Base-by-base conservation (phyloP, 2,113 vertebrate genomes). In the Pagrus major region DNA sequence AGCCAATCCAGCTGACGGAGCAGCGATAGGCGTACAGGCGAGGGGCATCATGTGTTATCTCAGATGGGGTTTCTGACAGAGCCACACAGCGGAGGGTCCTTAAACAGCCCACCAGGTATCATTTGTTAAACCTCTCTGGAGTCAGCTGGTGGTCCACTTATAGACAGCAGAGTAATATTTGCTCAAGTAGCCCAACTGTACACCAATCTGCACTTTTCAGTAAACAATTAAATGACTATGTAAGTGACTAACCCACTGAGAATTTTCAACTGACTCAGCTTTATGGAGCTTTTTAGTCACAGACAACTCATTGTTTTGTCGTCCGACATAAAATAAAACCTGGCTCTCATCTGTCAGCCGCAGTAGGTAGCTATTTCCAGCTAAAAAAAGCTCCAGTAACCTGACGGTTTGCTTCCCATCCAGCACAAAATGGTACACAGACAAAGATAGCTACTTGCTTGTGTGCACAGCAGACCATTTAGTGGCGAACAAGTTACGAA, bases 1-100 rank as follows among this genome's bases (percentile, higher is more conserved):
- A 86, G 88, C 92, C 83, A 76, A 91, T 79, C 86, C 83, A 80
- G 86, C 58, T 76, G 86, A 86, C 65, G 59, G 71, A 49, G 63
- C 37, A 33, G 81, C 35, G 16, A 80, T n/a, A 67, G 68, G 78
- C n/a, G 25, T n/a, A 29, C 41, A 39, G 39, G 59, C 27, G 2
- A 70, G 78, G 78, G 83, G 67, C 68, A 76, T 83, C 80, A 7
- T 81, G 90, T 35, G 56, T 85, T 78, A 71, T 77, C 73, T 86
- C 77, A 90, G 83, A 87, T 31, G 71, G 61, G 64, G 49, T 71
- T 78, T 90, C 66, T 78, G 84, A 81, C 80, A 77, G 73, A 87
- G 76, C 70, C 76, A 66, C 80, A 71, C 81, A 47, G 77, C 23
- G n/a, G 78, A 74, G 69, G 78, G 83, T 65, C 83, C 35, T 69